Base-by-base conservation (phyloP, 2,888 invertebrate species). In the Dryocosmus kuriphilus region DNA sequence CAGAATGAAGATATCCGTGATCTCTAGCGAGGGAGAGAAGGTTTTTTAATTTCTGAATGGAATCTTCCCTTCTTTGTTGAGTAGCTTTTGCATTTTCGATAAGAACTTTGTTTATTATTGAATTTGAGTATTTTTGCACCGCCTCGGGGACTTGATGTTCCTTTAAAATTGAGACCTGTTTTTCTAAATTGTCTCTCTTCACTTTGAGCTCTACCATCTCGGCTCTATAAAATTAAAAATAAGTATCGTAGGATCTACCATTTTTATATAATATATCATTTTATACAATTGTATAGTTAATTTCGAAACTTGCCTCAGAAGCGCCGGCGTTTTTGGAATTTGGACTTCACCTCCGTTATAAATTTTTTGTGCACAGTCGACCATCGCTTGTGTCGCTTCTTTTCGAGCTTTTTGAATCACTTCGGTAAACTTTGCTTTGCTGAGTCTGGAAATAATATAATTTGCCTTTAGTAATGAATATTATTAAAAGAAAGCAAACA, bases 1-100 rank as follows among this genome's bases (percentile, higher is more conserved):
- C 90, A 6, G 88, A 85, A 75, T 87, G 83, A 19, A 87, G 88
- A 77, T 90, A 88, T 19, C 91, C 91, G 57, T 86, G 86, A 71
- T 90, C 88, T 67, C 86, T 85, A 0, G 86, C 86, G 11, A 91
- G 81, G 11, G 78, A 77, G 51, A 78, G 81, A 30, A 91, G 81
- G 57, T 83, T 84, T 51, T 88, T 85, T 35, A 91, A 82, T 76
- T 86, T 89, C 41, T 79, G 67, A 19, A 90, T 82, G 3, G 83
- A 85, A 41, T 76, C 60, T 79, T 85, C 86, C 60, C 86, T 83
- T 63, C 84, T 79, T 41, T 87, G 82, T 14, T 88, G 79, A 76
- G 83, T 86, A 1, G 82, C 78, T 67, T 85, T 79, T n/a, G 87
- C 86, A 75, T 89, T 83, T n/a, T 88, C 79, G 71, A 86, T 81